Conservation (phyloP, 2,888 invertebrate genomes). For the Polyommatus iphigenia region DNA sequence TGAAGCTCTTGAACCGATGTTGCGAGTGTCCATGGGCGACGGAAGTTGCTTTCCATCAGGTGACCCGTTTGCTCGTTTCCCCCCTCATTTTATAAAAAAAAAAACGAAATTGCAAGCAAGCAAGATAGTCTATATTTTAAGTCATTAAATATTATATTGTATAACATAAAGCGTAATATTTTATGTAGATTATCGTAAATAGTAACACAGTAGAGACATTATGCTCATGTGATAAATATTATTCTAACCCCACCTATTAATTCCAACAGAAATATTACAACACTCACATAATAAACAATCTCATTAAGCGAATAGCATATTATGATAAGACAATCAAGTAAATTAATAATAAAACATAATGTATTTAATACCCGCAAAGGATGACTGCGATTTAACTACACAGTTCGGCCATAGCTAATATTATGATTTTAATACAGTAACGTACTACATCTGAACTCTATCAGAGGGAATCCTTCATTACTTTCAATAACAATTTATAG, state of each 20-base stretch:
- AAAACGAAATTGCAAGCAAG: too few species aligned
- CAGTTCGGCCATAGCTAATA: not conserved
- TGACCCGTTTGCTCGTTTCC: too few species aligned
- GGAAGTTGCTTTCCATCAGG: too few species aligned
- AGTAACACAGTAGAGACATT: not conserved
- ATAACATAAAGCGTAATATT: too few species aligned
- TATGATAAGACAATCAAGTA: not conserved
- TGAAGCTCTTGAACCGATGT: too few species aligned
- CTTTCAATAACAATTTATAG: not conserved
- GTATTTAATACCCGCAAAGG: not conserved
- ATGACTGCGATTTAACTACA: not conserved
- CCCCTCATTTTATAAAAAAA: too few species aligned
- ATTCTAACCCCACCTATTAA: not conserved
- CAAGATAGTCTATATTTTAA: too few species aligned
- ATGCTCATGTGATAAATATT: not conserved
- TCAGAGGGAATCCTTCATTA: not conserved
- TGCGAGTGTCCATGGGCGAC: too few species aligned
- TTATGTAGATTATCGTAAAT: not conserved
- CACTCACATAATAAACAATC: not conserved
- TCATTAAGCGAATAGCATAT: not conserved
- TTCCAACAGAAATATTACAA: conserved; percentile 4
- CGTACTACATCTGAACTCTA: not conserved
- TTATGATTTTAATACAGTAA: too few species aligned
- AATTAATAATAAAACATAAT: not conserved
- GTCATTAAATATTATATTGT: too few species aligned